Conservation (phyloP, 2,113 vertebrate species). For the Vulpes vulpes region DNA sequence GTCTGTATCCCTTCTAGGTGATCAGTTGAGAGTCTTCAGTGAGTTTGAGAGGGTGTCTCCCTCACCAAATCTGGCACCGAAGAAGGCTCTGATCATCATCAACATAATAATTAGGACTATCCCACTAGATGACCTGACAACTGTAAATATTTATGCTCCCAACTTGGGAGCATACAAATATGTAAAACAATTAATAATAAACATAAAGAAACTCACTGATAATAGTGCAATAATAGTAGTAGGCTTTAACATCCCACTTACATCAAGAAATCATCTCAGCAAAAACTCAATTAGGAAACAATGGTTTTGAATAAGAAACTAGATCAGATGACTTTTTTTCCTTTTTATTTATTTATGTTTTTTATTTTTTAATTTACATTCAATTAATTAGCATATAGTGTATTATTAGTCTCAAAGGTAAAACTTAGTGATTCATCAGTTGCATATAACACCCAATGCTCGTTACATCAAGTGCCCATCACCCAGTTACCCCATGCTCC, state of each 20-base stretch:
- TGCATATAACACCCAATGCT: background rate
- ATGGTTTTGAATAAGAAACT: background rate
- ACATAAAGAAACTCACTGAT: background rate
- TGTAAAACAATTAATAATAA: background rate
- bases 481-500: background rate
- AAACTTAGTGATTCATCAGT: background rate
- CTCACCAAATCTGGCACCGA: rapidly evolving
- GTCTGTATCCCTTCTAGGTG: background rate
- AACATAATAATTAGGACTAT: no score
- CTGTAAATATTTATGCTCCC: background rate
- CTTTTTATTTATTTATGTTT: background rate
- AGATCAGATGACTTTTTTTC: background rate
- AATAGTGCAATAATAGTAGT: background rate
- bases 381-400: background rate
- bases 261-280: background rate
- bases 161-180: background rate
- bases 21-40: background rate
- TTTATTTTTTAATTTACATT: background rate
- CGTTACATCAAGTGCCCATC: background rate
- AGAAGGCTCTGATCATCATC: no score
- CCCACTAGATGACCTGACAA: background rate
- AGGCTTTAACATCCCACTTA: background rate
- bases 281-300: background rate
- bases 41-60: background rate
- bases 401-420: background rate